These are phyloP conservation scores for Archegozetes longisetosus DNA, from an alignment of 1,140 invertebrate genomes.

Conservation along the genomic window DNA sequence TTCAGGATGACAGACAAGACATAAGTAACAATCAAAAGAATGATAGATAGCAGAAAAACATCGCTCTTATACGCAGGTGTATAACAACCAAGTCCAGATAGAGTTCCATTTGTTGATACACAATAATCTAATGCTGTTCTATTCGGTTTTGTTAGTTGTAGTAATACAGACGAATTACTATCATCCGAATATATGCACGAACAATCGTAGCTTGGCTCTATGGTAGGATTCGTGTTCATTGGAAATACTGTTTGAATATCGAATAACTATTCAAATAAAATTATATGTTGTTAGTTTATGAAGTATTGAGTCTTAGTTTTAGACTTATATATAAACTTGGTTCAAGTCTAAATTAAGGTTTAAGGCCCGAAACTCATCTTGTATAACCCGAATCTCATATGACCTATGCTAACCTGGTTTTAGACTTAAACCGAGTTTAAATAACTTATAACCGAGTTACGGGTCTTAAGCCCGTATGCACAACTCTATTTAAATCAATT, in stretches of 20 bases:
- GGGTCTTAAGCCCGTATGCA: too few relatives aligned
- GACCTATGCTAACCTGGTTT: too few relatives aligned
- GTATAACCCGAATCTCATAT: too few relatives aligned
- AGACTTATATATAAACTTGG: too few relatives aligned
- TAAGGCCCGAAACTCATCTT: too few relatives aligned
- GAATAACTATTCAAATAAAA: slow-evolving; percentile 8
- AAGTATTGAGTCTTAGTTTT: too few relatives aligned
- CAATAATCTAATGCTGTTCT: slow-evolving; percentile 10
- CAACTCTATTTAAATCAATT: too few relatives aligned
- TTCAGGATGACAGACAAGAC: slow-evolving; percentile 72
- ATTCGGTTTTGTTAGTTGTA: slow-evolving; percentile 4
- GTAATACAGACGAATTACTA: neutral
- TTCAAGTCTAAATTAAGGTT: too few relatives aligned
- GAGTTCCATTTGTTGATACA: slow-evolving; percentile 44
- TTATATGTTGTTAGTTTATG: neutral
- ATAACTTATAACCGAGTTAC: too few relatives aligned
- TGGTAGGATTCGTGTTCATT: slow-evolving; percentile 1
- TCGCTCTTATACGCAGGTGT: slow-evolving; percentile 60
- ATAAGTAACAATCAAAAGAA: slow-evolving; percentile 88
- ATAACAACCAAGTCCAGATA: slow-evolving; percentile 50
- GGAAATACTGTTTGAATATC: slow-evolving; percentile 7
- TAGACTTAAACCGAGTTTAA: too few relatives aligned
- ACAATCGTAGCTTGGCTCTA: neutral
- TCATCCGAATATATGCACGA: slow-evolving; percentile 4
- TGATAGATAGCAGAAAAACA: slow-evolving; percentile 88